Base-by-base conservation (phyloP, 1,140 invertebrate species). In the Trypoxylus dichotomus region DNA sequence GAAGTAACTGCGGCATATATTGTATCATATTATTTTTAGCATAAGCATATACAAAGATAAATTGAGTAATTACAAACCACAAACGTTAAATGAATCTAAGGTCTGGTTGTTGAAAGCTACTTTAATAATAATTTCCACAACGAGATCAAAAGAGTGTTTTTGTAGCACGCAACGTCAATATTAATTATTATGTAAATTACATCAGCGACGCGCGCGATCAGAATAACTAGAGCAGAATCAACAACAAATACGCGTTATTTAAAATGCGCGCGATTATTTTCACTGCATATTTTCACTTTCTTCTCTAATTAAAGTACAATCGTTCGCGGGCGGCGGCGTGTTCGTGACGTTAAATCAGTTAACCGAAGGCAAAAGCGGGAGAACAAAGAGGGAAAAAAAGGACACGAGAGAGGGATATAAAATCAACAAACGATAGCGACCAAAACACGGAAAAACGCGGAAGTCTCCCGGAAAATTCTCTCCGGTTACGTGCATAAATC, bases 231-330 rank as follows among this genome's bases (percentile, higher is more conserved):
- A 68, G 60, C 60, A 68, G 19, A 68, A 68, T 27, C 47, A 5
- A 19, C 60, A 68, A 19, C 60, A 68, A 68, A 68, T 24, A 68
- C 21, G 11, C 24, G 24, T 29, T 15, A 24, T 68, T 68, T 68
- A 27, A 68, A 68, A 68, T 29, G 60, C 60, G 60, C 60, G 8
- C 60, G 60, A 24, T 24, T 68, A 68, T 68, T 68, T 68, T 68
- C 60, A 68, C 7, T 68, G 60, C 60, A 68, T 68, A 68, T 68
- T 68, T 68, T 68, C 60, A 68, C 60, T 68, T 68, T 68, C 60
- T 13, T 19, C 24, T 68, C 27, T 68, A 68, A 68, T 68, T 68
- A 68, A 25, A 29, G 21, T 29, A 68, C 60, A 68, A 68, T 68
- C 2, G 60, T 68, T 29, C 60, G 60, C 60, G 60, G 24, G 60